phyloP scores from a whole-genome alignment of 2,888 invertebrate genomes.

The Scaptomyza polygonia region DNA sequence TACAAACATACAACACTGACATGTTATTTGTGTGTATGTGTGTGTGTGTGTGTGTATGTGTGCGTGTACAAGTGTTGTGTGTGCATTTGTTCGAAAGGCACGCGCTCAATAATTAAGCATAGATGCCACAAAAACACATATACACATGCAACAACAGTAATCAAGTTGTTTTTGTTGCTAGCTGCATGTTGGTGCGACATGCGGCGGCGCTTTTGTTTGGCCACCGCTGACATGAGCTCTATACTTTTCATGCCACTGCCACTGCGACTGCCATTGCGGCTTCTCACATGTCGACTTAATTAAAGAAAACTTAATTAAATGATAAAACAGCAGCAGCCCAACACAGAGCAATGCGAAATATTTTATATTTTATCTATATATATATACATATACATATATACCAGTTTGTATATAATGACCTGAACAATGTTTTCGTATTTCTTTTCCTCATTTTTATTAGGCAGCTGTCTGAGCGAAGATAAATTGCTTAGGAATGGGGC shows the following conservation, averaged over 20 bases:
- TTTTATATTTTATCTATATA: constrained; percentile 24
- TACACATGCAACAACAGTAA: constrained; percentile 13
- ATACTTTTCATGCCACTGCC: constrained; percentile 34
- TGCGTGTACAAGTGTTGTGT: constrained; percentile 16
- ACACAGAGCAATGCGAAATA: constrained; percentile 73
- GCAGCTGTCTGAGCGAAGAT: constrained; percentile 14
- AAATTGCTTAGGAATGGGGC: constrained; percentile 3
- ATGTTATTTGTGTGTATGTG: background rate
- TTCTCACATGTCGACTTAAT: constrained; percentile 76
- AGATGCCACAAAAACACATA: constrained; percentile 40
- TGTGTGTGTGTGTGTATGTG: background rate
- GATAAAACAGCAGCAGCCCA: constrained; percentile 71
- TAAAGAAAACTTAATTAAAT: constrained; percentile 82
- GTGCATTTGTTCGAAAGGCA: constrained; percentile 42
- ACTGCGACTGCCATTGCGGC: constrained; percentile 39
- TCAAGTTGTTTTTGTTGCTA: constrained; percentile 31
- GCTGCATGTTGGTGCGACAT: constrained; percentile 51
- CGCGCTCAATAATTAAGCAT: constrained; percentile 68
- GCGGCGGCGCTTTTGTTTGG: constrained; percentile 31
- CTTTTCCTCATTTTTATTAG: background rate
- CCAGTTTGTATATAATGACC: constrained; percentile 1
- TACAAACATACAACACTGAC: constrained; percentile 6
- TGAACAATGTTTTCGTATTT: constrained; percentile 2
- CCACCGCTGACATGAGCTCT: constrained; percentile 31
- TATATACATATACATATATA: no score